A percentile compares a stretch with the other conserved stretches of the same genome.
Conservation (phyloP, 2,113 vertebrate species). For the Sigmodon hispidus region DNA sequence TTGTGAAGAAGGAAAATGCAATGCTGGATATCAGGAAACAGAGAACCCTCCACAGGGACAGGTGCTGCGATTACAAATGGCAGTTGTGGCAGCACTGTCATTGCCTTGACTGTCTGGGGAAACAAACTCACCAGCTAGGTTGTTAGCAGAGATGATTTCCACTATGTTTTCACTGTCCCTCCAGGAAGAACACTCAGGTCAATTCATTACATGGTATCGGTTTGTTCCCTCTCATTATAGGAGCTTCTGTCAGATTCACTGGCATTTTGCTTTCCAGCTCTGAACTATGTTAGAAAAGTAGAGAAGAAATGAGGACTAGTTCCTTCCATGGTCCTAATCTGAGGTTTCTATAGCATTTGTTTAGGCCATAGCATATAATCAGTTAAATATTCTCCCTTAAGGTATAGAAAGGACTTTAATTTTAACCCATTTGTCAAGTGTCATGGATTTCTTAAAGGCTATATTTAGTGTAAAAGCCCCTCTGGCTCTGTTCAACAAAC, state of each 20-base stretch:
- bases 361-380: not conserved
- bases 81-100: fast-evolving
- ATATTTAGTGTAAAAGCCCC: not conserved
- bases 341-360: not conserved
- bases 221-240: not conserved
- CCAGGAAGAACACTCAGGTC: not conserved
- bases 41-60: not conserved
- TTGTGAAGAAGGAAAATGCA: not conserved
- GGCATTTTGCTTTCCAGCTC: not conserved
- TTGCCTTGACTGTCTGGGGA: not conserved
- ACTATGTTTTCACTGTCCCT: not conserved
- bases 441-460: not conserved
- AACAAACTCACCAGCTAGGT: not conserved
- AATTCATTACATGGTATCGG: fast-evolving
- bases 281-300: not conserved
- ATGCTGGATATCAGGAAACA: too few species aligned
- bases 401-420: not conserved
- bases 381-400: not conserved
- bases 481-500: not conserved
- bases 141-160: not conserved
- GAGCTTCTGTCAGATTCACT: not conserved
- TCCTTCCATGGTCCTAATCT: not conserved
- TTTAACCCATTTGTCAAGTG: constrained; percentile 2
- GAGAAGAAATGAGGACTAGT: not conserved
- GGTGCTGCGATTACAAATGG: not conserved